These are phyloP conservation scores for Pecten maximus DNA, from an alignment of 2,888 invertebrate genomes.

Conservation along the genomic window DNA sequence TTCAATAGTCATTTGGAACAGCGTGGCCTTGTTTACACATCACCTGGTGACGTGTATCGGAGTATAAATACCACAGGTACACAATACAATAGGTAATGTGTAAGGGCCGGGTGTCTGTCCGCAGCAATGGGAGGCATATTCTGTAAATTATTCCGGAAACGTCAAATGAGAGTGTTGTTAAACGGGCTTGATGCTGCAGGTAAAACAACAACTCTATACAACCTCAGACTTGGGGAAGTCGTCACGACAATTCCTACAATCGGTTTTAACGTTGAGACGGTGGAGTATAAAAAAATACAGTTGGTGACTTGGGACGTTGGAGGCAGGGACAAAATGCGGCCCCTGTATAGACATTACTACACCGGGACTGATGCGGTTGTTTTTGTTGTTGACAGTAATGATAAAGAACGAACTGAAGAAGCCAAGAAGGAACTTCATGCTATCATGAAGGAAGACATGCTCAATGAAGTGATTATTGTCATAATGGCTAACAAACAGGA, in stretches of 20 bases:
- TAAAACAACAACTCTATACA: slow-evolving; percentile 67
- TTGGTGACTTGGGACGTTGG: slow-evolving; percentile 70
- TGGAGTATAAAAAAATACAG: slow-evolving; percentile 57
- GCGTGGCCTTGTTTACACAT: neutral
- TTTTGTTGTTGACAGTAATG: slow-evolving; percentile 70
- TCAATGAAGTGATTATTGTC: slow-evolving; percentile 54
- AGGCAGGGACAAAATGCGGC: slow-evolving; percentile 63
- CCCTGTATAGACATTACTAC: slow-evolving; percentile 66
- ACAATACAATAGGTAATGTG: neutral
- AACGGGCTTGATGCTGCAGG: slow-evolving; percentile 69
- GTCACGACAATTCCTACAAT: slow-evolving; percentile 72
- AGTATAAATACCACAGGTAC: neutral
- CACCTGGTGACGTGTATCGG: neutral
- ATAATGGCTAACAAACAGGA: slow-evolving; percentile 73
- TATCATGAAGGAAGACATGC: slow-evolving; percentile 57
- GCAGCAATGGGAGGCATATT: slow-evolving; percentile 14
- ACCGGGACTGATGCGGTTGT: slow-evolving; percentile 62
- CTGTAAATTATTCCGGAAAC: slow-evolving; percentile 15
- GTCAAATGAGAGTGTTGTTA: slow-evolving; percentile 52
- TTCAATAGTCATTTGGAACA: too few species aligned
- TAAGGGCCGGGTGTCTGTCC: neutral
- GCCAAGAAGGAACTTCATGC: slow-evolving; percentile 59
- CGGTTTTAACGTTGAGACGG: slow-evolving; percentile 69
- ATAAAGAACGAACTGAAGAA: slow-evolving; percentile 63
- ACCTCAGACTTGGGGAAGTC: slow-evolving; percentile 65